These are phyloP conservation scores for Ophion ellenae DNA, from an alignment of 2,888 invertebrate genomes.

Conservation along the genomic window DNA sequence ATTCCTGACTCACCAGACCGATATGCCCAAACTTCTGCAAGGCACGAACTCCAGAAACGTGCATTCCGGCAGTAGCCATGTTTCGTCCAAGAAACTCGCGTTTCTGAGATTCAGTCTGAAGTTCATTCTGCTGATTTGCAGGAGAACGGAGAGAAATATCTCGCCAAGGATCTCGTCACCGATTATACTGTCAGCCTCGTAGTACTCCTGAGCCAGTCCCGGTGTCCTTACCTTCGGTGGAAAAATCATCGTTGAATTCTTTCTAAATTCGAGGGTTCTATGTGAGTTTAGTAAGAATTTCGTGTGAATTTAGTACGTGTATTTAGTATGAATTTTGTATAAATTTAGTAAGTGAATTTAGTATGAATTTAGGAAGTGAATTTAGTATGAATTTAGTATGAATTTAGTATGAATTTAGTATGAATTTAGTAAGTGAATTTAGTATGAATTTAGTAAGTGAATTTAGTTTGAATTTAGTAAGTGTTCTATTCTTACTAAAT, in stretches of 20 bases:
- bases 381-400: no score
- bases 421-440: no score
- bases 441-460: no score
- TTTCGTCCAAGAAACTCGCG: constrained; percentile 87
- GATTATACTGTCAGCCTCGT: constrained; percentile 84
- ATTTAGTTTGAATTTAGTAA: no score
- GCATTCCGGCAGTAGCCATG: constrained; percentile 86
- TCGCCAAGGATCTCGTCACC: constrained; percentile 88
- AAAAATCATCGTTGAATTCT: constrained; percentile 1
- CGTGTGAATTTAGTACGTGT: no score
- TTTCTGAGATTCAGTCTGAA: constrained; percentile 86
- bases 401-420: no score
- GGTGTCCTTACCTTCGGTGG: constrained; percentile 75
- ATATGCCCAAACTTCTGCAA: constrained; percentile 86
- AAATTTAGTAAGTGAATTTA: no score
- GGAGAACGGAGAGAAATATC: constrained; percentile 86
- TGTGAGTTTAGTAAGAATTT: background rate
- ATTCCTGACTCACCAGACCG: constrained; percentile 84
- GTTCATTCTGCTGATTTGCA: constrained; percentile 84
- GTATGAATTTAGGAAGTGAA: no score
- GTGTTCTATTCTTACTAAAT: no score
- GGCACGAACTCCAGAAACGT: constrained; percentile 87
- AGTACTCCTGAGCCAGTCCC: constrained; percentile 77
- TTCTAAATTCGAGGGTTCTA: no score
- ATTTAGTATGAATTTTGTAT: no score